These are phyloP conservation scores for Hirtodrosophila trivittata DNA, from an alignment of 2,888 invertebrate species.

Conservation along the genomic window DNA sequence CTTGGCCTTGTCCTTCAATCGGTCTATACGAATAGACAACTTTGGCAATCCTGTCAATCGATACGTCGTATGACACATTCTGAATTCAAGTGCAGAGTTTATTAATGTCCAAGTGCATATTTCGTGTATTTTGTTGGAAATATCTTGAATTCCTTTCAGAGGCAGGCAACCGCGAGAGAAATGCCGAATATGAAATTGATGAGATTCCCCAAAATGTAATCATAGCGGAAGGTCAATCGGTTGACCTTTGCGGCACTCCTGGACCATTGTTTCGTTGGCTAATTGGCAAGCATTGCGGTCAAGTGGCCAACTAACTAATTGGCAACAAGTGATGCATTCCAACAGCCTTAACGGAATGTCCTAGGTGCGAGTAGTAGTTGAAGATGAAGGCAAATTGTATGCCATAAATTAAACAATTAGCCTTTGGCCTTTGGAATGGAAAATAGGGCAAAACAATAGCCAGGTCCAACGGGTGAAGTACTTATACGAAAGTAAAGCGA, in stretches of 20 bases:
- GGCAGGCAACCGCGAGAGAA: no score
- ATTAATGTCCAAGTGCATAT: no score
- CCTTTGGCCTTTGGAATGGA: conserved; percentile 25
- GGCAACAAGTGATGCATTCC: conserved; percentile 43
- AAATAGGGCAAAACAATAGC: conserved; percentile 13
- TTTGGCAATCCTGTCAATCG: no score
- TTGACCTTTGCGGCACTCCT: conserved; percentile 31
- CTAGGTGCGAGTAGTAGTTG: background rate
- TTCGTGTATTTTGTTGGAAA: no score
- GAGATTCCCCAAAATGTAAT: background rate
- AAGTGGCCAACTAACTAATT: conserved; percentile 34
- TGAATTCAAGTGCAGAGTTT: no score
- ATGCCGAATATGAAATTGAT: no score
- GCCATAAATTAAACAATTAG: conserved; percentile 55
- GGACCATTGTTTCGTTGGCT: conserved; percentile 24
- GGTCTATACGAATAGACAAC: no score
- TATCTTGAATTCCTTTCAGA: no score
- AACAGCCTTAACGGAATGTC: conserved; percentile 9
- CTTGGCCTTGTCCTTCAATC: no score
- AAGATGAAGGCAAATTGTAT: conserved; percentile 30
- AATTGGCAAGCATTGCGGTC: conserved; percentile 33
- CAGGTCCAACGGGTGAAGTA: conserved; percentile 1
- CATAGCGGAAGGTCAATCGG: conserved; percentile 8
- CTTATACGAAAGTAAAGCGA: conserved; percentile 12
- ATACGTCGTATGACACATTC: no score